These are phyloP conservation scores for Menidia beryllina DNA, from an alignment of 2,113 vertebrate species.

Conservation along the genomic window DNA sequence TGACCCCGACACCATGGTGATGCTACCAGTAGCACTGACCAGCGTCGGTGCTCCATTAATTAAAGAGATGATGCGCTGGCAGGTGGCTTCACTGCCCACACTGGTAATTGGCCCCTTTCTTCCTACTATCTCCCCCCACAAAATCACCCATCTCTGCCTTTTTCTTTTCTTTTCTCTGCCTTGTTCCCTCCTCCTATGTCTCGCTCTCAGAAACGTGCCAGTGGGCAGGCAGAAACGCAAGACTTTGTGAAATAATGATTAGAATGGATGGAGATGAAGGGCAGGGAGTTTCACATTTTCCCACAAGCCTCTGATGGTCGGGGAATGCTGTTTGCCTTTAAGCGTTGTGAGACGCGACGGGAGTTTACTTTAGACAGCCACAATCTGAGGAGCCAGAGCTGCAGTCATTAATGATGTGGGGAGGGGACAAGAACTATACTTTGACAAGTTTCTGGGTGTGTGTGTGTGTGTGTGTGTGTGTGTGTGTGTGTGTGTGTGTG, in stretches of 20 bases:
- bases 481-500: no score
- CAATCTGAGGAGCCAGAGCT: slow-evolving; percentile 71
- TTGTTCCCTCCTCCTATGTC: slow-evolving; percentile 76
- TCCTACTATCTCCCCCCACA: slow-evolving; percentile 71
- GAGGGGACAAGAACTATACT: slow-evolving; percentile 63
- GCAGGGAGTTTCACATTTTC: slow-evolving; percentile 75
- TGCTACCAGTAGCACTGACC: slow-evolving; percentile 95
- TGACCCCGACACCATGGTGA: slow-evolving; percentile 89
- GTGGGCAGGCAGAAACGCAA: slow-evolving; percentile 92
- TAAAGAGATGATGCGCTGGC: slow-evolving; percentile 93
- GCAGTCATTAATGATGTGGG: slow-evolving; percentile 78
- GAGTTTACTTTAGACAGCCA: slow-evolving; percentile 79
- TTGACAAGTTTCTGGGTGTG: slow-evolving; percentile 68
- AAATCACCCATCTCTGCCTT: slow-evolving; percentile 76
- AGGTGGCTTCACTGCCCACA: slow-evolving; percentile 93
- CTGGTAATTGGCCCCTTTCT: slow-evolving; percentile 97
- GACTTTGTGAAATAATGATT: slow-evolving; percentile 97
- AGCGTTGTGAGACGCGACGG: slow-evolving; percentile 67
- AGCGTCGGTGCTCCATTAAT: slow-evolving; percentile 94
- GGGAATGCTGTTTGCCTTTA: slow-evolving; percentile 73
- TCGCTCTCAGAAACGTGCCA: slow-evolving; percentile 92
- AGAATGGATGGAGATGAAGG: slow-evolving; percentile 91
- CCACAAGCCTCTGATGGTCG: slow-evolving; percentile 77
- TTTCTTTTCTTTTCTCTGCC: slow-evolving; percentile 62
- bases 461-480: slow-evolving; percentile 6